Evolutionary conservation across 92 coral and sea anemone genomes (phyloP), one percentile per base, ranked within the genome.

Genomic region (Isaurus tuberculatus): DNA sequence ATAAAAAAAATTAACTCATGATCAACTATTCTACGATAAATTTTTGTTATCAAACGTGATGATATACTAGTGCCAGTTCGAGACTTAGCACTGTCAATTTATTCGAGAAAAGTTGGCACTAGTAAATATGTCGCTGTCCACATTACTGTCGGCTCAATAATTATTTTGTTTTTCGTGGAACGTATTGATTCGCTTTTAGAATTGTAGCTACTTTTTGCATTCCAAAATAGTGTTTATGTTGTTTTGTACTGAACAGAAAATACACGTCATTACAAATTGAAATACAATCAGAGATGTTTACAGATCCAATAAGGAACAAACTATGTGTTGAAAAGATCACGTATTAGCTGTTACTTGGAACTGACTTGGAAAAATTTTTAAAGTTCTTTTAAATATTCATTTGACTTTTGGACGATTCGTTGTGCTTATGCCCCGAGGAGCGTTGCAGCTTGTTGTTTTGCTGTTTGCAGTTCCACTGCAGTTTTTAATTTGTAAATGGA

Each of bases 391-490:
- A 40, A 22, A 55, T 22, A 14, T 11, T 43, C 6, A 42, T 2
- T 43, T 71, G 13, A 29, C 63, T 29, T 6, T 7, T 8, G 0
- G 5, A 10, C 9, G 34, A 28, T 33, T 26, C 20, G 27, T 44
- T 7, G n/a, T 16, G 11, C 46, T 40, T 73, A 96, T 96, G 99
- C 98, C 97, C 40, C 93, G 98, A 31, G 96, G 91, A 26, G 92
- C 91, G 8, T 88, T 94, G 69, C 95, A 94, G 61, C 79, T 94
- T 9, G 92, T 90, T 3, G 37, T 96, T 19, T 86, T 96, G 66
- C 85, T 94, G 16, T 90, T 96, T 14, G 99, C 99, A 3, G 94
- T 96, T 23, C 99, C 99, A 9, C 66, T 92, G 73, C 99, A 96
- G 86, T 96, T 91, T 81, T 92, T 94, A n/a, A 94, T 96, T 43